phyloP scores from a whole-genome alignment of 2,113 vertebrate genomes.

The Lamprologus ornatipinnis region DNA sequence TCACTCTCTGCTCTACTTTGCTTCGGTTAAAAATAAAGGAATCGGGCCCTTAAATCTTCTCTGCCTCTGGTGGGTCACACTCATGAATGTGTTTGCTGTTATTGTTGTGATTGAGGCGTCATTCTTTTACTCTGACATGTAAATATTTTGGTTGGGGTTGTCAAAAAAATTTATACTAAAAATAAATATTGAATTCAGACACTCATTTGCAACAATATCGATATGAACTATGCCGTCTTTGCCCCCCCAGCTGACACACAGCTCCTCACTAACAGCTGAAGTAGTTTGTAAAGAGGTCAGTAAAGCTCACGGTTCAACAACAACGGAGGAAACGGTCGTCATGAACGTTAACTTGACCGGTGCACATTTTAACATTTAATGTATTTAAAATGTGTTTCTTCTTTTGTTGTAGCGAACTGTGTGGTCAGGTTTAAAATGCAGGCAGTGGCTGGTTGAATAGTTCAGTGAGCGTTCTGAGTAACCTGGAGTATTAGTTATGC shows the following conservation, averaged over 20 bases:
- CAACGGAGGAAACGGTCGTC: fast-evolving
- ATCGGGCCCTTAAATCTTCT: background rate
- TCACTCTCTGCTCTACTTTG: background rate
- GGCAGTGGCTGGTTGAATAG: background rate
- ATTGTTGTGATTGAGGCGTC: background rate
- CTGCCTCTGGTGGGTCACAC: background rate
- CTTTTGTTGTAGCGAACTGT: background rate
- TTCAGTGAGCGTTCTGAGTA: background rate
- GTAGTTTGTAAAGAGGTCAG: background rate
- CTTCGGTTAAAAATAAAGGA: background rate
- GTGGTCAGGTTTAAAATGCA: background rate
- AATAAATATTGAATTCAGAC: background rate
- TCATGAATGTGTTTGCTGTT: background rate
- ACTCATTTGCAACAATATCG: background rate
- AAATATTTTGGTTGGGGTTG: background rate
- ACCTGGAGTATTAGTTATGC: background rate
- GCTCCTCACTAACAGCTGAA: background rate
- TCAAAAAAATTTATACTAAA: fast-evolving
- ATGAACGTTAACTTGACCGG: background rate
- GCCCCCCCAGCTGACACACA: background rate
- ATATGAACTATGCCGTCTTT: background rate
- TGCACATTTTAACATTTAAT: background rate
- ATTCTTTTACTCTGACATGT: background rate
- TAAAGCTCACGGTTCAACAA: background rate
- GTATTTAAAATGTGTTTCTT: background rate